Evolutionary conservation across 2,888 invertebrate genomes (phyloP).

Genomic region (Plemyria rubiginata): DNA sequence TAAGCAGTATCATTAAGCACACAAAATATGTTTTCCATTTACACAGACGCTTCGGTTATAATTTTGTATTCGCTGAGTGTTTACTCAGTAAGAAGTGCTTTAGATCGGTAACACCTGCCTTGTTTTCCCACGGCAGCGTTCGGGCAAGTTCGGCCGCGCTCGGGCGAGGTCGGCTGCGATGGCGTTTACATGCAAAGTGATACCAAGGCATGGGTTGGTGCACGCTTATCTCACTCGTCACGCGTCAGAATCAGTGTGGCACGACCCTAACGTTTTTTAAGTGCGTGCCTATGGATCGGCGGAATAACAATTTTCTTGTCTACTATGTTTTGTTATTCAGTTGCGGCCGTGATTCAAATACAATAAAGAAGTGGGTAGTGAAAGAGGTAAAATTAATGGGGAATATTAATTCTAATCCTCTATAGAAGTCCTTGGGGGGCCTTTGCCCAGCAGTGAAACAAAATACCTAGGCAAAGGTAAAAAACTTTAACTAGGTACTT

Average conservation of each 20-base stretch:
- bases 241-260: slow-evolving; percentile 63
- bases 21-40: slow-evolving; percentile 85
- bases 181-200: slow-evolving; percentile 58
- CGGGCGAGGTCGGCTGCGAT: slow-evolving; percentile 61
- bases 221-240: slow-evolving; percentile 57
- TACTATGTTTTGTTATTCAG: slow-evolving; percentile 35
- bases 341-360: slow-evolving; percentile 35
- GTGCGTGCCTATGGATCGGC: slow-evolving; percentile 50
- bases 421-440: too few relatives aligned
- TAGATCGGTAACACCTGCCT: slow-evolving; percentile 82
- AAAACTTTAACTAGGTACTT: too few relatives aligned
- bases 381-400: background rate
- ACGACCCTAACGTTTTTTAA: slow-evolving; percentile 56
- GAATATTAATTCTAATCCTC: too few relatives aligned
- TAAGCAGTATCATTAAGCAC: slow-evolving; percentile 83
- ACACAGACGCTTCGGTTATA: slow-evolving; percentile 82
- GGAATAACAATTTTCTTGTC: slow-evolving; percentile 43
- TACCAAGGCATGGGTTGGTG: slow-evolving; percentile 46
- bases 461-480: too few relatives aligned
- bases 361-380: slow-evolving; percentile 23
- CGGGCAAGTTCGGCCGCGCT: slow-evolving; percentile 68
- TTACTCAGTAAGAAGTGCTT: slow-evolving; percentile 84
- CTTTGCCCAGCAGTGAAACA: too few relatives aligned
- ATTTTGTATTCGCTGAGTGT: slow-evolving; percentile 84
- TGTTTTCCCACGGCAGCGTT: slow-evolving; percentile 79